Evolutionary conservation across 2,888 invertebrate genomes (phyloP), one percentile per base, ranked within the genome.

Genomic region (Nipponacmea schrenckii): DNA sequence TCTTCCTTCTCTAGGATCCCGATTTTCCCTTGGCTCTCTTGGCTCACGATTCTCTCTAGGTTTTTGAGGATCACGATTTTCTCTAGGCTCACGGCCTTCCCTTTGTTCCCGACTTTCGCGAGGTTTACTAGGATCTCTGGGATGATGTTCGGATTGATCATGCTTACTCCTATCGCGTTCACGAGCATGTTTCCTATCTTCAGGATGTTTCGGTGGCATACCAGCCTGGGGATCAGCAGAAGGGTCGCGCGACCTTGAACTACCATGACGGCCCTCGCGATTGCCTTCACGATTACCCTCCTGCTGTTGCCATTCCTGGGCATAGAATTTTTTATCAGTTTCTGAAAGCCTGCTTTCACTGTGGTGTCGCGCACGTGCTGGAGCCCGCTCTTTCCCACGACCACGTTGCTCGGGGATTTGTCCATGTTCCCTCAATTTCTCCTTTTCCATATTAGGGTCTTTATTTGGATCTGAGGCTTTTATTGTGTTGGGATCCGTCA

Each of bases 281-380:
- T n/a, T n/a, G 62, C 79, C 79, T 66, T 75, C 75, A 48, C 79
- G 48, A 14, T 71, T 73, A 26, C 63, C 31, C 2, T 75, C 71
- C 5, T 44, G 66, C 39, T 66, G 56, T 24, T 68, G 67, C 50
- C 73, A 71, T 73, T 82, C 82, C 71, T 79, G 77, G 72, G 78
- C 78, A 65, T 77, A 75, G 70, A 78, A 81, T 71, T 82, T 69
- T 67, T 79, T 77, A 69, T 84, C 83, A 4, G 83, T 83, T 65
- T 84, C 84, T 7, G 82, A 81, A 17, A 81, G 62, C 46, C 84
- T 76, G 68, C 81, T 78, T 76, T 84, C 83, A 76, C 83, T 84
- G 67, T 83, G 81, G 71, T 81, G 79, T 62, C 84, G 75, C 65
- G 79, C 80, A 48, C 83, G 79, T 48, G 83, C 81, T 7, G 83